phyloP scores from a whole-genome alignment of 1,140 invertebrate genomes.

The Diplogasteroides magnus region DNA sequence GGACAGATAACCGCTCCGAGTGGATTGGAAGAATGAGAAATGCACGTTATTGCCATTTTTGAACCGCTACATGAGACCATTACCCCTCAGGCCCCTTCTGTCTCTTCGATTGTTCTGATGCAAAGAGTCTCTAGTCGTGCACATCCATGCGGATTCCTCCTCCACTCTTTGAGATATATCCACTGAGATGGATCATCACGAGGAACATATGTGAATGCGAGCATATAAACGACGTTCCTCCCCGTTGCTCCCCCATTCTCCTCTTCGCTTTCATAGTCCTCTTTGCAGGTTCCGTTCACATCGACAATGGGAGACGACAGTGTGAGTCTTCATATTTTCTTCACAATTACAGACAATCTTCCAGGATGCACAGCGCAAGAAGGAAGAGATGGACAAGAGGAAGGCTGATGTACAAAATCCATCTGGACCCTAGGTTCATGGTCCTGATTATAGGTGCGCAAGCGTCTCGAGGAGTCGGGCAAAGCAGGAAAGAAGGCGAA shows the following conservation, averaged over 20 bases:
- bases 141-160: no score
- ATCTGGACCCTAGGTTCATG: neutral
- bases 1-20: no score
- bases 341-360: neutral
- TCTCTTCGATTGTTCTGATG: no score
- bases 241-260: neutral
- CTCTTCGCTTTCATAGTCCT: neutral
- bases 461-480: conserved; percentile 39
- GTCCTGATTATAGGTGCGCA: conserved; percentile 27
- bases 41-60: no score
- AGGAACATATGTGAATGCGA: no score
- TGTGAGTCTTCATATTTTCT: neutral
- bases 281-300: neutral
- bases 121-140: no score
- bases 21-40: no score
- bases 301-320: neutral
- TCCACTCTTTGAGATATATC: no score
- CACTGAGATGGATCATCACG: no score
- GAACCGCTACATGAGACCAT: no score
- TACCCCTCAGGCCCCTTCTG: no score
- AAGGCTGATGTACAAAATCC: neutral
- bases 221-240: neutral
- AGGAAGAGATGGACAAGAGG: neutral
- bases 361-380: neutral
- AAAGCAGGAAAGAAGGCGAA: conserved; percentile 45